These are phyloP conservation scores for Physeter macrocephalus DNA, from an alignment of 2,113 vertebrate genomes.

Conservation along the genomic window DNA sequence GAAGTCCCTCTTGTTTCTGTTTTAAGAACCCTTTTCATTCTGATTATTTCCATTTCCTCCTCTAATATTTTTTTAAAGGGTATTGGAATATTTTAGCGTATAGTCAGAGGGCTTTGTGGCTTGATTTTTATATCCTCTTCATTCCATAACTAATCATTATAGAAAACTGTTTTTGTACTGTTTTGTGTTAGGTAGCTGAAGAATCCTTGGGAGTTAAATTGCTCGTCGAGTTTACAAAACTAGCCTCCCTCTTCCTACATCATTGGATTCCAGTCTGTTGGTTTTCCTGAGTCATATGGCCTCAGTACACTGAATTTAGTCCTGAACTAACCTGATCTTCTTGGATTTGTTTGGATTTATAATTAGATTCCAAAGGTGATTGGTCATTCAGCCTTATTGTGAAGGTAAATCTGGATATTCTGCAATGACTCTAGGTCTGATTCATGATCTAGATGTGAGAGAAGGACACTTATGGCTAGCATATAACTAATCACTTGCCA, in stretches of 20 bases:
- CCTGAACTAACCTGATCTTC: background rate
- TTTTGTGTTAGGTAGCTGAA: background rate
- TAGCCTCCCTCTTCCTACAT: background rate
- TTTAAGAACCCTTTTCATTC: background rate
- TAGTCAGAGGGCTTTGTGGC: background rate
- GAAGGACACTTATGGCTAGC: background rate
- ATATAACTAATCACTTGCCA: background rate
- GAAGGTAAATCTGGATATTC: background rate
- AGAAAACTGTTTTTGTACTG: background rate
- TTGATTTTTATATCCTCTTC: background rate
- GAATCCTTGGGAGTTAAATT: background rate
- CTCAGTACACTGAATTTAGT: background rate
- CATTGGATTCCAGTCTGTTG: background rate
- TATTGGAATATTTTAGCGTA: background rate
- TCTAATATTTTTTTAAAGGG: background rate
- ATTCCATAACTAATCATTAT: background rate
- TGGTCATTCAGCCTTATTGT: background rate
- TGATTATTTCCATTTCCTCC: background rate
- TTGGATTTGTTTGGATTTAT: background rate
- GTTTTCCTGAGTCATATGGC: background rate
- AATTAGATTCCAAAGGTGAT: background rate
- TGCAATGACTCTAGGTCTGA: background rate
- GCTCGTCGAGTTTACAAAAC: background rate
- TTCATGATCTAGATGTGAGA: background rate
- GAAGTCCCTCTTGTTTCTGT: background rate